These are phyloP conservation scores for Sicus ferrugineus DNA, from an alignment of 2,888 invertebrate genomes.

Conservation along the genomic window DNA sequence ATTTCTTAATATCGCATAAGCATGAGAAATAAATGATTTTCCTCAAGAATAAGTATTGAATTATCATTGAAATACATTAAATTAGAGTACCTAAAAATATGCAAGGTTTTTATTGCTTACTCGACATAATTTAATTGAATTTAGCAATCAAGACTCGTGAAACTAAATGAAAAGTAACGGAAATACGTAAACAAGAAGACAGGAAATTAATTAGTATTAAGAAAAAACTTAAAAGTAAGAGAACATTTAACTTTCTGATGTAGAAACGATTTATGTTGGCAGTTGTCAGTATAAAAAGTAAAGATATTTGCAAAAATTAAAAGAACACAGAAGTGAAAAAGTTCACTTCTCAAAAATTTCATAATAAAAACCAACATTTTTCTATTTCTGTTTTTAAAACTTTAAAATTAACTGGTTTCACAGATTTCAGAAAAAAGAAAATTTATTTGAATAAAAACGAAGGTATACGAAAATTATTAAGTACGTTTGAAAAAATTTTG, in stretches of 20 bases:
- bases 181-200: constrained; percentile 59
- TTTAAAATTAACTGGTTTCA: constrained; percentile 19
- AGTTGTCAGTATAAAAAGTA: not conserved
- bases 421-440: constrained; percentile 30
- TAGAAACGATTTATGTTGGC: not conserved
- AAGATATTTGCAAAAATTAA: not conserved
- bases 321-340: too few species aligned
- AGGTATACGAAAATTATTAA: constrained; percentile 29
- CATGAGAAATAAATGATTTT: not conserved
- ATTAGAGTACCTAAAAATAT: constrained; percentile 15
- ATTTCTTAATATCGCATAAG: constrained; percentile 39
- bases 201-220: constrained; percentile 22
- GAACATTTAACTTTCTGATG: not conserved
- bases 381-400: not conserved
- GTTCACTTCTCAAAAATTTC: too few species aligned
- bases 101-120: constrained; percentile 7
- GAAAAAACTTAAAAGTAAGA: constrained; percentile 10
- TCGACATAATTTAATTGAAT: not conserved
- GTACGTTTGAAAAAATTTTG: not conserved
- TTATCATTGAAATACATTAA: not conserved
- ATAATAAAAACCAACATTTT: too few species aligned
- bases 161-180: constrained; percentile 48
- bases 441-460: constrained; percentile 27
- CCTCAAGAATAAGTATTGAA: not conserved
- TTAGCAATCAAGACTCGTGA: too few species aligned